These are phyloP conservation scores for Manduca sexta DNA, from an alignment of 1,140 invertebrate species.

Conservation along the genomic window DNA sequence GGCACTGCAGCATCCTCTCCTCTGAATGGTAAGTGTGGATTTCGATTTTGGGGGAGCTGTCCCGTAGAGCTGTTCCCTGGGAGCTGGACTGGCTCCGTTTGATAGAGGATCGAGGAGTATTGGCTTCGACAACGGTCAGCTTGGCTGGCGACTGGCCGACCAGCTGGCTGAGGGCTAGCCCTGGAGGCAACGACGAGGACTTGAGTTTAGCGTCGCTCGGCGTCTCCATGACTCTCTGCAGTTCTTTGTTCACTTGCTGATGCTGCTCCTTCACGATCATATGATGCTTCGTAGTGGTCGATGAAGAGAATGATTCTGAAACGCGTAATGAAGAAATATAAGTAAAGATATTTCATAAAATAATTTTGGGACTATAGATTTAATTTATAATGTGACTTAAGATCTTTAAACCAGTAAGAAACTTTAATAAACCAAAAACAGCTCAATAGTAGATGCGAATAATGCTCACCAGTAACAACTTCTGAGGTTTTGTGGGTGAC, in stretches of 20 bases:
- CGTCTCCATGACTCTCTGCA: slow-evolving; percentile 52
- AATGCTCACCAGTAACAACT: slow-evolving; percentile 61
- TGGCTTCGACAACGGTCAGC: slow-evolving; percentile 61
- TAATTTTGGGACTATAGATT: too few relatives aligned
- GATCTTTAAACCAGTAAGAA: too few relatives aligned
- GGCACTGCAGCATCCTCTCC: slow-evolving; percentile 51
- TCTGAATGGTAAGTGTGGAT: slow-evolving; percentile 39
- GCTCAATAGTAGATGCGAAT: too few relatives aligned
- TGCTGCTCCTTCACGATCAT: slow-evolving; percentile 56
- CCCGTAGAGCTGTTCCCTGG: slow-evolving; percentile 58
- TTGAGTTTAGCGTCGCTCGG: slow-evolving; percentile 75
- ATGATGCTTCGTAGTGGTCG: slow-evolving; percentile 61
- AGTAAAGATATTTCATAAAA: slow-evolving; percentile 1
- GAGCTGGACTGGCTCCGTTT: slow-evolving; percentile 68
- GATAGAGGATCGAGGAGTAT: slow-evolving; percentile 59
- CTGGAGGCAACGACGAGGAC: slow-evolving; percentile 79
- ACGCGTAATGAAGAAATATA: slow-evolving; percentile 20
- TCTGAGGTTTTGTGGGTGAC: slow-evolving; percentile 55
- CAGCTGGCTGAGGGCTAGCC: slow-evolving; percentile 71
- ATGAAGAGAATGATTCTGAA: slow-evolving; percentile 70
- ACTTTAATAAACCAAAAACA: too few relatives aligned
- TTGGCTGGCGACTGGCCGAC: slow-evolving; percentile 61
- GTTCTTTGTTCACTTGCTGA: slow-evolving; percentile 49
- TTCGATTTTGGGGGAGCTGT: slow-evolving; percentile 39
- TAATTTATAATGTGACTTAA: too few relatives aligned